phyloP scores from a whole-genome alignment of 2,888 invertebrate species.

The Pterostichus madidus region DNA sequence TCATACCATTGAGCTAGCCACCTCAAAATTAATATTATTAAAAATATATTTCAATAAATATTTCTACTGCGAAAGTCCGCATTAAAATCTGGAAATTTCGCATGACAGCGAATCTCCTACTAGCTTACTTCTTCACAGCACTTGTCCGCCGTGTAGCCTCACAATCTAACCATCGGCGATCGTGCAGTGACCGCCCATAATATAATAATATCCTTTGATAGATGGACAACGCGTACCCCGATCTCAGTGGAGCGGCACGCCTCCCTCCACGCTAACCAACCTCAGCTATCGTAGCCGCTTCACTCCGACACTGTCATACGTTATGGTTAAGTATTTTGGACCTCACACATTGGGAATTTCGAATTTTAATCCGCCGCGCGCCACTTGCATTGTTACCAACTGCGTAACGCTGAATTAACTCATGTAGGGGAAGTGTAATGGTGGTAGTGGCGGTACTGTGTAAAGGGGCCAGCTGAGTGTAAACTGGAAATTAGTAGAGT shows the following conservation, averaged over 20 bases:
- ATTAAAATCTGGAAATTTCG: neutral
- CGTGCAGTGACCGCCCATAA: constrained; percentile 68
- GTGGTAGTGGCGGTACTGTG: neutral
- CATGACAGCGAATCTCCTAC: neutral
- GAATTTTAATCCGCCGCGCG: constrained; percentile 65
- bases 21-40: too few relatives aligned
- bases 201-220: constrained; percentile 67
- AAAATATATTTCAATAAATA: too few relatives aligned
- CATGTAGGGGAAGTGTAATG: constrained; percentile 1
- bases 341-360: constrained; percentile 67
- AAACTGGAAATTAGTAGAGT: constrained; percentile 55
- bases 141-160: constrained; percentile 57
- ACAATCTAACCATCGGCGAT: constrained; percentile 71
- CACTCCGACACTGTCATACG: neutral
- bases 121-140: neutral
- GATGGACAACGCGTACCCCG: constrained; percentile 60
- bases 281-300: constrained; percentile 31
- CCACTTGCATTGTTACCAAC: constrained; percentile 51
- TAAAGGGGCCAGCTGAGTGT: constrained; percentile 50
- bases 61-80: too few relatives aligned
- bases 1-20: too few relatives aligned
- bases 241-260: constrained; percentile 26
- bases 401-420: constrained; percentile 53
- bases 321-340: constrained; percentile 67
- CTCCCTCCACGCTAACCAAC: neutral